Evolutionary conservation across 1,140 invertebrate genomes (phyloP).

Genomic region (Ericerus pela): DNA sequence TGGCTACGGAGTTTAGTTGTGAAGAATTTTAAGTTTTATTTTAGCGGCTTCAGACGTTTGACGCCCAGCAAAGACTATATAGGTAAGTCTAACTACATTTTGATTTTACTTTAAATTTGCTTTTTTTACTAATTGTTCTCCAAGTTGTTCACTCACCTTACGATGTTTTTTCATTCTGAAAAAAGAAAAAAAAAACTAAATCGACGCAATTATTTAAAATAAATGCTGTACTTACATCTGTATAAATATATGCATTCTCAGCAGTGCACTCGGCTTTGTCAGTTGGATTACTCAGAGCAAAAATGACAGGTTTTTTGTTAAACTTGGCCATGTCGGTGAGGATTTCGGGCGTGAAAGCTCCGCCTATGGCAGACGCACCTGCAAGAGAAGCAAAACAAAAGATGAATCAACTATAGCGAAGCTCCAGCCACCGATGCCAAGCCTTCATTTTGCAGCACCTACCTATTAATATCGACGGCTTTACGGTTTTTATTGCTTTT

Average conservation of each 20-base stretch:
- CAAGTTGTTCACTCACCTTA: no score
- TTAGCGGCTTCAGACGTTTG: no score
- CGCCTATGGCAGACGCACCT: slow-evolving; percentile 64
- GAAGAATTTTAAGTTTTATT: no score
- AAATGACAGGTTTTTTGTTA: slow-evolving; percentile 71
- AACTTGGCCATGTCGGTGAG: slow-evolving; percentile 62
- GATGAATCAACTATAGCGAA: neutral
- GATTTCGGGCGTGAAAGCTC: slow-evolving; percentile 73
- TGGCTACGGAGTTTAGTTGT: no score
- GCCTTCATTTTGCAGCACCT: slow-evolving; percentile 18
- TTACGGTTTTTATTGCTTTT: slow-evolving; percentile 59
- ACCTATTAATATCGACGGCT: slow-evolving; percentile 78
- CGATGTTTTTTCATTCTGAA: no score
- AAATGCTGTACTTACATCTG: slow-evolving; percentile 50
- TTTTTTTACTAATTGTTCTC: no score
- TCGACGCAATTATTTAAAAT: no score
- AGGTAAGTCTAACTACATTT: no score
- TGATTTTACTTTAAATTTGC: no score
- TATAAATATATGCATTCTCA: slow-evolving; percentile 72
- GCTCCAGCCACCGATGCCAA: neutral
- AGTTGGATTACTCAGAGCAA: slow-evolving; percentile 93
- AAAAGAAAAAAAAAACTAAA: no score
- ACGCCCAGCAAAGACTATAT: no score
- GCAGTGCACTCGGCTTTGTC: slow-evolving; percentile 95
- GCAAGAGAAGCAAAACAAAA: slow-evolving; percentile 15